These are phyloP conservation scores for human DNA, from an alignment of 2,113 vertebrate genomes.

Conservation along the genomic window GRCh38 chr3:179938501-179939000, in stretches of 20 bases:
- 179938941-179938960: conserved; percentile 59
- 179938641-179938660: background rate
- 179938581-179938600: conserved; percentile 20
- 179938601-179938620: background rate
- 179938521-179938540: conserved; percentile 52
- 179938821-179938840: conserved; percentile 15
- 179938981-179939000: background rate
- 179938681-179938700: background rate
- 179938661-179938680: background rate
- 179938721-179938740: conserved; percentile 35
- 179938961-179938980: conserved; percentile 63
- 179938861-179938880: background rate
- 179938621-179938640: background rate
- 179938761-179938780: conserved; percentile 58
- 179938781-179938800: background rate
- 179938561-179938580: background rate
- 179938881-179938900: background rate
- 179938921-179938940: conserved; percentile 25
- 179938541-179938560: background rate
- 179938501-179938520: background rate
- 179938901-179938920: conserved; percentile 14
- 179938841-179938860: conserved; percentile 23
- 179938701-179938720: background rate
- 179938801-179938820: background rate
- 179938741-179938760: background rate